Conservation (phyloP, 2,888 invertebrate species). For the Coleophora flavipennella region DNA sequence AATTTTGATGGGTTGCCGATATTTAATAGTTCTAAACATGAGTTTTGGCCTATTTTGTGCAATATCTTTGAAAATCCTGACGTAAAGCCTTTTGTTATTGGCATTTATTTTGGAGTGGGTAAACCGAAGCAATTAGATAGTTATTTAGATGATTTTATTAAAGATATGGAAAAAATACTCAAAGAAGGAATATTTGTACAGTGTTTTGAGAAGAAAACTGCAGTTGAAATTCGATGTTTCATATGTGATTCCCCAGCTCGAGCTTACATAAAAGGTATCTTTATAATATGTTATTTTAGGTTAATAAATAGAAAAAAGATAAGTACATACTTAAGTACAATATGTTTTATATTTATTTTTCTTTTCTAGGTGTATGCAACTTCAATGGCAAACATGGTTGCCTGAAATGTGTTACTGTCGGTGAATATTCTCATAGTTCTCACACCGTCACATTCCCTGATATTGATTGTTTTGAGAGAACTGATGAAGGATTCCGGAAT, state of each 20-base stretch:
- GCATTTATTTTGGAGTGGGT: conserved; percentile 1
- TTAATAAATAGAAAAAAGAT: no score
- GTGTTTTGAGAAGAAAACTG: background rate
- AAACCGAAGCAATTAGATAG: conserved; percentile 1
- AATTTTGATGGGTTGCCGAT: conserved; percentile 10
- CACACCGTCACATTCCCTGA: conserved; percentile 8
- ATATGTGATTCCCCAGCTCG: conserved; percentile 7
- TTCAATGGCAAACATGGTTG: conserved; percentile 11
- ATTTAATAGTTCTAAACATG: conserved; percentile 6
- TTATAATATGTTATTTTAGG: no score
- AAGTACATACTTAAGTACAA: no score
- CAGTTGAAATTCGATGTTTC: conserved; percentile 3
- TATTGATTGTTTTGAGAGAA: conserved; percentile 7
- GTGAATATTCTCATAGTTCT: conserved; percentile 10
- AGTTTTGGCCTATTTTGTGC: conserved; percentile 6
- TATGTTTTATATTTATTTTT: no score
- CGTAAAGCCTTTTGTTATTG: conserved; percentile 1
- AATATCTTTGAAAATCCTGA: conserved; percentile 2
- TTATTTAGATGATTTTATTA: conserved; percentile 3
- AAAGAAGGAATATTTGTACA: background rate
- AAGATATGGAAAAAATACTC: conserved; percentile 1
- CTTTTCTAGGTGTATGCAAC: conserved; percentile 9
- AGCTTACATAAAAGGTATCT: conserved; percentile 5
- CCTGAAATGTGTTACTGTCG: conserved; percentile 7
- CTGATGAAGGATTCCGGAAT: conserved; percentile 14